Base-by-base conservation (phyloP, 2,888 invertebrate species). In the Nomada fucata region DNA sequence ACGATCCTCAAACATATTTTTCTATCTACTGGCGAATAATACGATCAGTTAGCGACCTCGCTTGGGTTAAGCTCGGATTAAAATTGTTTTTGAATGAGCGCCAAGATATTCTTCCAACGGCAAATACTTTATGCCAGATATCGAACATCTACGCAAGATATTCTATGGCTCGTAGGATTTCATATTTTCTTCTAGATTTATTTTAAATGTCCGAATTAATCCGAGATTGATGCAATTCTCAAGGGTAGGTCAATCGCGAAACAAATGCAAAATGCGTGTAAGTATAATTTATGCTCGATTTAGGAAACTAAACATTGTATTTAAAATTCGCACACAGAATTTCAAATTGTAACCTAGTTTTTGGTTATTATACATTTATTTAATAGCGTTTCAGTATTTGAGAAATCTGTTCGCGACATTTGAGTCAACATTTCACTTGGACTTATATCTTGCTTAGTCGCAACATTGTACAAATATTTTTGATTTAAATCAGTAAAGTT, bases 51-150 rank as follows among this genome's bases (percentile, higher is more conserved):
- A 75, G 74, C 42, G 75, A 50, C 70, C 60, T 47, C 70, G 73
- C 10, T 23, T 76, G 74, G 15, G 23, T 71, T 74, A 53, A 76
- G 61, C 23, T 36, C 36, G 68, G 73, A 76, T 85, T 82, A 79
- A 85, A 70, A 72, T 72, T 69, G 52, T 77, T 76, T 85, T 72
- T 83, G 72, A 75, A 72, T n/a, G 44, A 9, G 26, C 47, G 82
- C 65, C 72, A 73, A 63, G 29, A 55, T 71, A 55, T 70, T 61
- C 50, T 59, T 59, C 52, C 57, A 82, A 1, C 53, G 23, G 44
- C 10, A 71, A 73, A 60, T 50, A 73, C 57, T 63, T 81, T 70
- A 73, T 65, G 61, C 23, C 60, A 26, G 23, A 72, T 68, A 72
- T 80, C 76, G 79, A 63, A 53, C 68, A 69, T 68, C 64, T 26